Evolutionary conservation across 1,140 invertebrate genomes (phyloP).

Genomic region (Dufourea novaeangliae): DNA sequence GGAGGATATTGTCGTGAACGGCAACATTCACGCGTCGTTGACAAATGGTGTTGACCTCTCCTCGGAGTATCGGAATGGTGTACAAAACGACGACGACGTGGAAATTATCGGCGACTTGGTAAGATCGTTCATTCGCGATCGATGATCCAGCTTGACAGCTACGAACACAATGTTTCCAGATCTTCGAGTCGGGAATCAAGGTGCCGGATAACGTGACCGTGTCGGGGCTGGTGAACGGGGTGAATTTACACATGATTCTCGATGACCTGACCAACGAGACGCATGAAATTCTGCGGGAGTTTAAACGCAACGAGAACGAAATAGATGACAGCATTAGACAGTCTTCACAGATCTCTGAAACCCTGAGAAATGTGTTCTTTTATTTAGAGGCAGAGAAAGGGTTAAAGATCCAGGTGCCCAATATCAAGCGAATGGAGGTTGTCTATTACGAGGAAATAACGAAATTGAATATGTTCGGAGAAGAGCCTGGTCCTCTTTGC

Average conservation of each 20-base stretch:
- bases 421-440: constrained; percentile 46
- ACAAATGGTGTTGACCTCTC: constrained; percentile 63
- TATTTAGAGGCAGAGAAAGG: constrained; percentile 64
- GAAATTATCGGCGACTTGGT: constrained; percentile 71
- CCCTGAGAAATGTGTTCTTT: constrained; percentile 51
- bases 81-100: constrained; percentile 63
- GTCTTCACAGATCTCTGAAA: background rate
- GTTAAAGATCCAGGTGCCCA: constrained; percentile 50
- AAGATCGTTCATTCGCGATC: constrained; percentile 26
- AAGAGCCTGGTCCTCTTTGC: constrained; percentile 60
- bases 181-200: constrained; percentile 59
- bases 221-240: constrained; percentile 46
- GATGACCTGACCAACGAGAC: background rate
- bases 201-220: constrained; percentile 34
- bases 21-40: constrained; percentile 44
- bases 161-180: constrained; percentile 31
- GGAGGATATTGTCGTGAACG: constrained; percentile 56
- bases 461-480: constrained; percentile 61
- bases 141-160: no score
- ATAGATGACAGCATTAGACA: background rate
- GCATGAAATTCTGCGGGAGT: background rate
- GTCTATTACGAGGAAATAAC: constrained; percentile 25
- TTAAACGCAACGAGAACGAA: background rate
- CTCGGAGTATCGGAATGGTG: constrained; percentile 50
- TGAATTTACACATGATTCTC: background rate